These are phyloP conservation scores for Lasioglossum malachurum DNA, from an alignment of 2,888 invertebrate genomes.

Conservation along the genomic window DNA sequence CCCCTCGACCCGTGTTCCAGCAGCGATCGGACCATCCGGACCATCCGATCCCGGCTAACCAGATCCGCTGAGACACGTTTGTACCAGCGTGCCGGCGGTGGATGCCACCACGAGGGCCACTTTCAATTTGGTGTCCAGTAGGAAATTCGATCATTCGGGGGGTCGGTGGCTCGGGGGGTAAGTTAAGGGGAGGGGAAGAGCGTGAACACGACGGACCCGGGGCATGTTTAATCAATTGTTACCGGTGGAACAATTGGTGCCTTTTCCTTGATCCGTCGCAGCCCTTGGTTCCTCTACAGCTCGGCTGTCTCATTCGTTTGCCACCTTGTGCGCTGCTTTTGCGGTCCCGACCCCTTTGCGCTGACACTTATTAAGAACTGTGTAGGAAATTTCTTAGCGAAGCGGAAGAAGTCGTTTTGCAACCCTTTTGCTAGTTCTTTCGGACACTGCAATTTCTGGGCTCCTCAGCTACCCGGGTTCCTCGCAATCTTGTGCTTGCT, in stretches of 20 bases:
- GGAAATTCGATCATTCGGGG: constrained; percentile 45
- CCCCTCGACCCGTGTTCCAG: constrained; percentile 9
- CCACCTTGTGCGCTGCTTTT: not conserved
- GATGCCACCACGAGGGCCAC: constrained; percentile 40
- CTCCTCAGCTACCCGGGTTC: not conserved
- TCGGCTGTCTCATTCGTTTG: not conserved
- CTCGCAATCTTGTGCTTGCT: not conserved
- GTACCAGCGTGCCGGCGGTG: constrained; percentile 26
- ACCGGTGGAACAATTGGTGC: constrained; percentile 34
- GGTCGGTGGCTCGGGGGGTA: too few relatives aligned
- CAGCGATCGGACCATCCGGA: constrained; percentile 19
- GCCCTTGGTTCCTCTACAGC: not conserved
- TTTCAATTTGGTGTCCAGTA: constrained; percentile 56
- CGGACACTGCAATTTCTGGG: not conserved
- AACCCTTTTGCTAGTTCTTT: not conserved
- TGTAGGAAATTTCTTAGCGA: not conserved
- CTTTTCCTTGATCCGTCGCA: constrained; percentile 26
- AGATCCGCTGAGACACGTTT: constrained; percentile 32
- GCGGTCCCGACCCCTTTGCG: not conserved
- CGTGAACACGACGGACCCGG: not conserved
- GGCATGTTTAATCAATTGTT: constrained; percentile 58
- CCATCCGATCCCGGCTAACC: constrained; percentile 19
- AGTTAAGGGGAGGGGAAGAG: not conserved
- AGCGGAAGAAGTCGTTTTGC: not conserved
- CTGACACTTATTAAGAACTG: not conserved